Evolutionary conservation across 2,113 vertebrate genomes (phyloP).

Genomic region (Stigmatopora argus): DNA sequence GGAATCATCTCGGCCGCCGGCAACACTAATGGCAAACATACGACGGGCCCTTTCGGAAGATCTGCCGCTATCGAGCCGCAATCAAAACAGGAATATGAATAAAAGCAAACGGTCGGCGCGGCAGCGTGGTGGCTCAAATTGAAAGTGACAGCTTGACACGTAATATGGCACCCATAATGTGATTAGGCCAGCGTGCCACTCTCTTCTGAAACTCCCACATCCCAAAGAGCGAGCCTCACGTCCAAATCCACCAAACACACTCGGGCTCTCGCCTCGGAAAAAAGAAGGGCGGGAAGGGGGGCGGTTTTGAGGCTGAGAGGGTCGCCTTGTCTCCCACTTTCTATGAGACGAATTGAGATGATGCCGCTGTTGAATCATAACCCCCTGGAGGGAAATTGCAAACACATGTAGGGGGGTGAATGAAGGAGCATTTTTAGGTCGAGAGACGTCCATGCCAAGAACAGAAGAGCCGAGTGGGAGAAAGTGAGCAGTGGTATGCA

Average conservation of each 20-base stretch:
- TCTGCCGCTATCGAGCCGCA: conserved; percentile 58
- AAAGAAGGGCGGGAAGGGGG: conserved; percentile 10
- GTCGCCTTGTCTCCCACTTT: conserved; percentile 55
- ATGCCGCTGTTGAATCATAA: conserved; percentile 70
- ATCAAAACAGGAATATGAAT: conserved; percentile 70
- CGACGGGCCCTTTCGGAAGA: conserved; percentile 38
- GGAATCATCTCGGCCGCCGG: conserved; percentile 31
- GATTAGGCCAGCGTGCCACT: conserved; percentile 72
- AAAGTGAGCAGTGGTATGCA: conserved; percentile 58
- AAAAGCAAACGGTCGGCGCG: conserved; percentile 48
- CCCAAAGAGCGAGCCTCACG: conserved; percentile 58
- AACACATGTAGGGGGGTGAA: conserved; percentile 64
- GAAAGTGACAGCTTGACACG: conserved; percentile 79
- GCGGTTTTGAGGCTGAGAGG: conserved; percentile 23
- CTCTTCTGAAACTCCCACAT: conserved; percentile 65
- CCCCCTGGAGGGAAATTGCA: conserved; percentile 65
- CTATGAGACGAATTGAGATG: conserved; percentile 64
- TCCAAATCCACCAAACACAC: conserved; percentile 63
- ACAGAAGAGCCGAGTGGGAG: conserved; percentile 59
- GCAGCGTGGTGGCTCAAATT: conserved; percentile 70
- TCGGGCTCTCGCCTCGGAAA: conserved; percentile 51
- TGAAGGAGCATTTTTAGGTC: conserved; percentile 53
- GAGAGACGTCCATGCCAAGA: conserved; percentile 53
- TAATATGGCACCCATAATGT: conserved; percentile 77
- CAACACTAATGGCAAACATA: conserved; percentile 69